A percentile compares a stretch with the other conserved stretches of the same genome.
Evolutionary conservation across 1,140 invertebrate species (phyloP).

Genomic region (Cotesia typhae): DNA sequence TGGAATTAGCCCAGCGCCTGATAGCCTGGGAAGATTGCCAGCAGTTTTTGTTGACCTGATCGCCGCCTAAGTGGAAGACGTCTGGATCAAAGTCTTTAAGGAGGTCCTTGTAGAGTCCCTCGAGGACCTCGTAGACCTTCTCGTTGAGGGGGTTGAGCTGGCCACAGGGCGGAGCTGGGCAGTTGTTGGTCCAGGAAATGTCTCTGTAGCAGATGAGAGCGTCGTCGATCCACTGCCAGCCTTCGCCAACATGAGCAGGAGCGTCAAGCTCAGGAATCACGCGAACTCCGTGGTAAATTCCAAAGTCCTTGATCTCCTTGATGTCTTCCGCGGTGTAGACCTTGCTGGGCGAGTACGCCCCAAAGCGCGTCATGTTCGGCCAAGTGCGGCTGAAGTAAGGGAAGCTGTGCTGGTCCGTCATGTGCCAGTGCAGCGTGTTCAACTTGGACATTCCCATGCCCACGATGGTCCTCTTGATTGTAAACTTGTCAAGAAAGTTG

Average conservation of each 20-base stretch:
- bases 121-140: constrained; percentile 77
- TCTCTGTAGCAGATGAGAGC: constrained; percentile 69
- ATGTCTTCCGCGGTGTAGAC: constrained; percentile 69
- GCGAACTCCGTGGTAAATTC: constrained; percentile 76
- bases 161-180: constrained; percentile 87
- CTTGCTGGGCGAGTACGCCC: constrained; percentile 77
- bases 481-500: constrained; percentile 75
- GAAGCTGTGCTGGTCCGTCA: constrained; percentile 65
- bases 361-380: constrained; percentile 75
- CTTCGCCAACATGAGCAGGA: constrained; percentile 89
- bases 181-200: constrained; percentile 79
- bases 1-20: constrained; percentile 72
- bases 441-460: constrained; percentile 84
- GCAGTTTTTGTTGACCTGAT: constrained; percentile 80
- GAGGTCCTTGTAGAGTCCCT: constrained; percentile 77
- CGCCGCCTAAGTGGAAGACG: constrained; percentile 89
- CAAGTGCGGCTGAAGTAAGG: constrained; percentile 76
- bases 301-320: constrained; percentile 74
- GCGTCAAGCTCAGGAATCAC: constrained; percentile 88
- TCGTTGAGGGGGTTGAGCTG: constrained; percentile 83
- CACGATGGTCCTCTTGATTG: constrained; percentile 79
- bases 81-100: constrained; percentile 74
- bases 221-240: constrained; percentile 77
- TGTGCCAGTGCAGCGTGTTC: constrained; percentile 72
- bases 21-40: constrained; percentile 79